Base-by-base conservation (phyloP, 1,140 invertebrate species). In the Cardiocondyla obscurior region DNA sequence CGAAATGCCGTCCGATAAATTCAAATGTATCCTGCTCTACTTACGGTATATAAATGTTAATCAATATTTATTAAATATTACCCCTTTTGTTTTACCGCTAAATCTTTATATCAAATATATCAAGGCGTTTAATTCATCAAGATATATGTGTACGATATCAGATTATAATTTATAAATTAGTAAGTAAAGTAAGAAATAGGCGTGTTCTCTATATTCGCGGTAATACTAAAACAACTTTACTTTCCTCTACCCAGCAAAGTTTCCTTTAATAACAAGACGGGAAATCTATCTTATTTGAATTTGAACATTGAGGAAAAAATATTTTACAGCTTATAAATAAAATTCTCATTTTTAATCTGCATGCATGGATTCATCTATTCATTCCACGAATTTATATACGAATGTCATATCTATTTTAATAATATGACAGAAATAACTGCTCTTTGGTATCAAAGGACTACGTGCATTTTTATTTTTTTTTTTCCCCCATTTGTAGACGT, bases 1-100 rank as follows among this genome's bases (percentile, higher is more conserved):
- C 57, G 49, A 19, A 33, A 62, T 62, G 5, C 10, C 19, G 1
- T 49, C 1, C 14, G 44, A 64, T 49, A 64, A 76, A 64, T 51
- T 76, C 44, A 22, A 46, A 49, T 49, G 39, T 64, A 33, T n/a
- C 28, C 25, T 62, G 19, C 3, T 36, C 57, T 76, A 76, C 39
- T 36, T 76, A 57, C 0, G 53, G 8, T 72, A 76, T 22, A 74
- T 42, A 12, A n/a, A n/a, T n/a, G 6, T 46, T n/a, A 39, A 39
- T 39, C 10, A 39, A 39, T 39, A 8, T 39, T 39, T 39, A 10
- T 10, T 10, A 39, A 8, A 39, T 8, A 39, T 28, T 25, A 19
- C 0, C n/a, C 57, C n/a, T n/a, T n/a, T n/a, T n/a, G n/a, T 39
- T 39, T 55, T n/a, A 53, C 0, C 5, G 0, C 30, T 33, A 25